Evolutionary conservation across 2,113 vertebrate genomes (phyloP).

Genomic region (Emydura subglobosa): DNA sequence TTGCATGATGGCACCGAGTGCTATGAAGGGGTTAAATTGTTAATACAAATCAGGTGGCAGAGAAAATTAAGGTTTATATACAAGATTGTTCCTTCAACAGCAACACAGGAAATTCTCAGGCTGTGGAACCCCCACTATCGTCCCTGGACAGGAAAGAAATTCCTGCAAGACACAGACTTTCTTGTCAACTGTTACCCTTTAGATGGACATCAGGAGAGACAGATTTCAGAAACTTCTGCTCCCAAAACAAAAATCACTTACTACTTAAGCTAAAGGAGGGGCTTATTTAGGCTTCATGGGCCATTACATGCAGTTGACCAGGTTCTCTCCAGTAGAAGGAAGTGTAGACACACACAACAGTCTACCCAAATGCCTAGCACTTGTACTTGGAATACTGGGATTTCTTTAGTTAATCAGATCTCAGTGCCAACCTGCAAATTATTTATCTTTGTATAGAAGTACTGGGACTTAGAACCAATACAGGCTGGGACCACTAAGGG

Average conservation of each 20-base stretch:
- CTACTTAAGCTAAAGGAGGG: neutral
- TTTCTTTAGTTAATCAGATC: too few relatives aligned
- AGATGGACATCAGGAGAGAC: neutral
- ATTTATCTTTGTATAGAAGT: too few relatives aligned
- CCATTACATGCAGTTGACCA: rapidly evolving
- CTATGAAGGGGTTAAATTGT: constrained; percentile 12
- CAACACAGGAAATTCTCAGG: neutral
- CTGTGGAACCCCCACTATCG: constrained; percentile 23
- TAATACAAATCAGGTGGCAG: neutral
- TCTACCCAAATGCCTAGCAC: too few relatives aligned
- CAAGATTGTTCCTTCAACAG: neutral
- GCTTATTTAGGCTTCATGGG: neutral
- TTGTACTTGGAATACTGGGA: too few relatives aligned
- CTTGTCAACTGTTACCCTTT: neutral
- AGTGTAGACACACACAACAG: rapidly evolving
- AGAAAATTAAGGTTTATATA: neutral
- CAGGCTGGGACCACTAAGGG: neutral
- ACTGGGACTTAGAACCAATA: too few relatives aligned
- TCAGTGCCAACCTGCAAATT: too few relatives aligned
- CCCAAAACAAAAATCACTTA: neutral
- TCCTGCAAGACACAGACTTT: neutral
- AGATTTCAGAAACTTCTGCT: neutral
- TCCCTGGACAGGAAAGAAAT: neutral
- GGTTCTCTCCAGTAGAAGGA: neutral
- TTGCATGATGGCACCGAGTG: neutral